Conservation (phyloP, 2,797 vertebrate genomes). For the Antrozous pallidus region DNA sequence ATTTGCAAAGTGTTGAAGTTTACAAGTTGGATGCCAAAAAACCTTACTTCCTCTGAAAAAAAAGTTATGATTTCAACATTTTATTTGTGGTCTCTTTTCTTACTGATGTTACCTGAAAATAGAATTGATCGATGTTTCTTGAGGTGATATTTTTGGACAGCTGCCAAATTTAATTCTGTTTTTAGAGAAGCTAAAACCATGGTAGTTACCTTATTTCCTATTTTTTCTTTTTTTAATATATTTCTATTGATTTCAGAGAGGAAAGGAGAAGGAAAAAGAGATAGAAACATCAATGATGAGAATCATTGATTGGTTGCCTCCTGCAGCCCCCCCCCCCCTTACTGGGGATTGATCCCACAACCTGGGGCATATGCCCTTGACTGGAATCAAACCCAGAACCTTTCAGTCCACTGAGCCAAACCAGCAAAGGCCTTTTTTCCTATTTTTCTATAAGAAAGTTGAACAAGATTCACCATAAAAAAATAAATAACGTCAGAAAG, state of each 20-base stretch:
- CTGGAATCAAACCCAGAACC: too few species aligned
- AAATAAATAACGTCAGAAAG: slow-evolving; percentile 8
- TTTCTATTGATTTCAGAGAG: too few species aligned
- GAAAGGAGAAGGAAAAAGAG: too few species aligned
- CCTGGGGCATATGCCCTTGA: too few species aligned
- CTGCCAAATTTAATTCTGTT: not conserved
- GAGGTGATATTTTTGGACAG: not conserved
- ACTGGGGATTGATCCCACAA: too few species aligned
- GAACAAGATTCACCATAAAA: not conserved
- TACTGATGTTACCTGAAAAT: not conserved
- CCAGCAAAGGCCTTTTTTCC: too few species aligned
- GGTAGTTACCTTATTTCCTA: not conserved
- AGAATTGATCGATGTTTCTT: slow-evolving; percentile 13
- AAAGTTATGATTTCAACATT: not conserved
- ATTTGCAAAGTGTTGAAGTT: slow-evolving; percentile 36
- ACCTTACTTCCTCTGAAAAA: not conserved
- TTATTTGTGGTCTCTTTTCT: not conserved
- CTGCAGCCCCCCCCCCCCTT: too few species aligned
- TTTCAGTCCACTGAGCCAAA: too few species aligned
- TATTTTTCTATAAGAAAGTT: not conserved
- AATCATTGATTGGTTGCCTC: too few species aligned
- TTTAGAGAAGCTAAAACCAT: not conserved
- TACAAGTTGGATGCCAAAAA: slow-evolving; percentile 40
- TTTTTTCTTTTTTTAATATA: too few species aligned
- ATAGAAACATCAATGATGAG: too few species aligned